phyloP scores from a whole-genome alignment of 2,797 vertebrate species.

The Lerista edwardsae region DNA sequence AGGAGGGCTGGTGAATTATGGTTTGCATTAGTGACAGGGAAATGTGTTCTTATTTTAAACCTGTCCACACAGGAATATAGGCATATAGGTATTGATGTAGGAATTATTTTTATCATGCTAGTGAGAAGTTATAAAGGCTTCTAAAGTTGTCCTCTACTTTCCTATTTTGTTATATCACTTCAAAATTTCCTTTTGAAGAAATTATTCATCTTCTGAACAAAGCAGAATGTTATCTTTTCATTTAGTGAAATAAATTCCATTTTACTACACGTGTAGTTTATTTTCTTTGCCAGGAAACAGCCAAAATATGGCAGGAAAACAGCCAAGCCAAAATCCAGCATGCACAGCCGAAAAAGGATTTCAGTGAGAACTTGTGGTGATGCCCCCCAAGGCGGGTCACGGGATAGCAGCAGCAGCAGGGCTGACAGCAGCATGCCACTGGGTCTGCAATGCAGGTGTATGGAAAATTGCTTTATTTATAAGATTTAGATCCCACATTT shows the following conservation, averaged over 20 bases:
- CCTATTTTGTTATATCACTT: constrained; percentile 8
- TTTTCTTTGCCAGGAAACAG: background rate
- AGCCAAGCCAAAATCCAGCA: background rate
- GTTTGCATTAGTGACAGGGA: background rate
- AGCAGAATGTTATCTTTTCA: background rate
- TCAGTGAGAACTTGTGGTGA: too few species aligned
- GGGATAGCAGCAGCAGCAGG: too few species aligned
- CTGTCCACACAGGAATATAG: background rate
- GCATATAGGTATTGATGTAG: background rate
- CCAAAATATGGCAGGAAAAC: background rate
- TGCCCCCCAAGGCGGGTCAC: too few species aligned
- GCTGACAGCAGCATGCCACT: too few species aligned
- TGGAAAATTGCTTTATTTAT: too few species aligned
- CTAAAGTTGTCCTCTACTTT: background rate
- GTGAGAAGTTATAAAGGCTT: constrained; percentile 5
- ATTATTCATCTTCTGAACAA: background rate
- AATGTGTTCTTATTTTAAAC: background rate
- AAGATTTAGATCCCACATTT: too few species aligned
- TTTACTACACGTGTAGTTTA: constrained; percentile 3
- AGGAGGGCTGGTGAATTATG: background rate
- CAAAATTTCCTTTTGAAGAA: background rate
- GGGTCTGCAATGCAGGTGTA: too few species aligned
- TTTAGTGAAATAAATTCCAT: constrained; percentile 21
- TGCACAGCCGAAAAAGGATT: background rate
- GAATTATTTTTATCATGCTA: constrained; percentile 3